Evolutionary conservation across 2,113 vertebrate genomes (phyloP), one percentile per base, ranked within the genome.

Genomic region (Brachypodius melanocephalos): DNA sequence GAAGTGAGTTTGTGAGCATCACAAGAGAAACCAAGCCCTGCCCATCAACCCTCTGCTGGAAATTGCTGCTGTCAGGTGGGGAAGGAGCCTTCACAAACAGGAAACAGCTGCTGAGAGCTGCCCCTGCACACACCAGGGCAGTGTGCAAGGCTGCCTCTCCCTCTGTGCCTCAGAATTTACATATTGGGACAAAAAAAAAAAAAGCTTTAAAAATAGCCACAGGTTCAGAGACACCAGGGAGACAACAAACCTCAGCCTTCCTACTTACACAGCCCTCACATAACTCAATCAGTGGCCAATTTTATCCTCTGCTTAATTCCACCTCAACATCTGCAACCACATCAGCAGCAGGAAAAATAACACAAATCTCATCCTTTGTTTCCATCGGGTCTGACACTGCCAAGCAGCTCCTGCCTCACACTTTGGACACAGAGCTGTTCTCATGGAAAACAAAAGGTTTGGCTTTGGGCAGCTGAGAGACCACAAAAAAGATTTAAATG

Each of bases 31-130:
- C 8, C 36, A 6, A 51, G 24, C 17, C 42, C 34, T 68, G 40
- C 38, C 26, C 48, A 5, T n/a, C 18, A 12, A 7, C 22, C 4
- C 66, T 8, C 3, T 22, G 74, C 63, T 51, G 52, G 89, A 97
- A 97, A 97, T 95, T 49, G 97, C 86, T 96, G 96, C 1, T 31
- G 51, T 45, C 94, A 94, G 96, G 89, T 92, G 95, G 43, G 76
- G 81, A 90, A 10, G 58, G 89, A 75, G 93, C 95, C 87, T 20
- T 88, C 72, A 96, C 97, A 97, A 98, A 98, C 98, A 98, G 98
- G 98, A 98, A 97, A 94, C 98, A 98, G 98, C 98, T 98, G 98
- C 98, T 57, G 36, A 65, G 95, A 68, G 96, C 95, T 96, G 94
- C 84, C 13, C 13, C 34, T 24, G 87, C 90, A 58, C 7, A 13